Base-by-base conservation (phyloP, 1,140 invertebrate species). In the Chymomyza costata region DNA sequence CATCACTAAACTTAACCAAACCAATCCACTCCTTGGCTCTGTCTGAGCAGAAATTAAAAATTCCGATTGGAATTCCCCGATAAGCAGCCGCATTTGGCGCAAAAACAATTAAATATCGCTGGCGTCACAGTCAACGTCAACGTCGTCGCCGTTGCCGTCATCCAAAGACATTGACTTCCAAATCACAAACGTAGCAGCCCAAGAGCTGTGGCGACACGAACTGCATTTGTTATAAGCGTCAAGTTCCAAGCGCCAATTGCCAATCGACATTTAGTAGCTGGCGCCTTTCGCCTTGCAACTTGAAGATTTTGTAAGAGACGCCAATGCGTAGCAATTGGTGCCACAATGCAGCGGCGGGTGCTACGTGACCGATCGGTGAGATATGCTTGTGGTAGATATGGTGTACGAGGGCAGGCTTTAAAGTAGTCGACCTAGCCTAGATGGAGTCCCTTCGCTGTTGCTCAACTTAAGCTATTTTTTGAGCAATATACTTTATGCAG, bases 201-300 rank as follows among this genome's bases (percentile, higher is more conserved):
- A 8, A 19, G 21, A 41, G 39, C 41, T 37, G 10, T 37, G 62
- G 70, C 80, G 69, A 70, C 71, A 83, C 65, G 71, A 76, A 80
- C 83, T 73, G 66, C 80, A 83, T 83, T 83, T 83, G 80, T 83
- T 78, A 78, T 80, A 78, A 68, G 73, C 73, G 73, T n/a, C n/a
- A n/a, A n/a, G n/a, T n/a, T n/a, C n/a, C n/a, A n/a, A n/a, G n/a
- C n/a, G n/a, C n/a, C n/a, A n/a, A n/a, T n/a, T n/a, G n/a, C 71
- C 71, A 25, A 25, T 74, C 32, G 70, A 31, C n/a, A n/a, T n/a
- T n/a, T n/a, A n/a, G n/a, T n/a, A n/a, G n/a, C n/a, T 80, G 73
- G 32, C 32, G 32, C 32, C 21, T 34, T 3, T 6, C 32, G 11
- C 13, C 8, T 34, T 17, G 35, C 16, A 3, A 10, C 32, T 34